Conservation (phyloP, 2,113 vertebrate species). For the Axis porcinus region DNA sequence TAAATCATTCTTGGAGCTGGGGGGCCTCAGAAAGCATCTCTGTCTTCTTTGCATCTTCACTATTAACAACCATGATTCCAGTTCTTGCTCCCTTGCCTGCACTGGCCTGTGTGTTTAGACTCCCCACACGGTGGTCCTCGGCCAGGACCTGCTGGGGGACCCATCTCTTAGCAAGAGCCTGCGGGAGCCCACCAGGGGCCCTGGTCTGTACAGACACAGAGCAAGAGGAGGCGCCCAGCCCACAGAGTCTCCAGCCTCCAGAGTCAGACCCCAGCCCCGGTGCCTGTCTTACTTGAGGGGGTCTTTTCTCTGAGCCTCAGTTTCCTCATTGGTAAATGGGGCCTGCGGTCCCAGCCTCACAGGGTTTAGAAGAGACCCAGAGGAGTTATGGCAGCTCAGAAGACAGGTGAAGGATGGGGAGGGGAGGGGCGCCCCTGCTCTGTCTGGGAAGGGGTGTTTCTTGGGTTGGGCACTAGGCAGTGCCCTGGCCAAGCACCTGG, state of each 20-base stretch:
- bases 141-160: background rate
- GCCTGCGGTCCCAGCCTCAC: background rate
- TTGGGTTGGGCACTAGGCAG: fast-evolving
- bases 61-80: background rate
- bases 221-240: background rate
- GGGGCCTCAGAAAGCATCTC: background rate
- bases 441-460: background rate
- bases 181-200: background rate
- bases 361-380: background rate
- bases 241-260: background rate
- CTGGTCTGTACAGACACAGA: background rate
- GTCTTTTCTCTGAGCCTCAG: background rate
- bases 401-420: background rate
- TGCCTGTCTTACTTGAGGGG: background rate
- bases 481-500: background rate
- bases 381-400: background rate
- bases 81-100: background rate
- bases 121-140: background rate
- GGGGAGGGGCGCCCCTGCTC: no score
- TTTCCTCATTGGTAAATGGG: background rate
- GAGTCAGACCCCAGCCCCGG: background rate
- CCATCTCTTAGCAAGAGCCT: background rate
- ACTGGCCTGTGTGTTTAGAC: background rate
- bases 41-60: background rate
- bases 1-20: background rate